phyloP scores from a whole-genome alignment of 2,797 vertebrate species.

The Kryptopterus vitreolus region DNA sequence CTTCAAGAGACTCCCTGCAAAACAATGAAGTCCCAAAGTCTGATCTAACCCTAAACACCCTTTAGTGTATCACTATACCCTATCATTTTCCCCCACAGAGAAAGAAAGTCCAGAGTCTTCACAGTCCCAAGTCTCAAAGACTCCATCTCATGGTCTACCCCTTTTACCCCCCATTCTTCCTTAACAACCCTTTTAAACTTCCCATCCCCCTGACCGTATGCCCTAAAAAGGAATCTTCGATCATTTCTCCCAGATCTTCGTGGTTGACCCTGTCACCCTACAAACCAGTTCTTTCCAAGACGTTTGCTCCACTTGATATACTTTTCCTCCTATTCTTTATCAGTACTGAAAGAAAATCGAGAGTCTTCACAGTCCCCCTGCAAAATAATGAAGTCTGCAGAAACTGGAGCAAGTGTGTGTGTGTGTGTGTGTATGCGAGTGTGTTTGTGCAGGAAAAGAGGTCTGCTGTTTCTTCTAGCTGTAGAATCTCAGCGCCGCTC shows the following conservation, averaged over 20 bases:
- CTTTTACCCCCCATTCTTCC: too few relatives aligned
- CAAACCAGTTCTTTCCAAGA: constrained; percentile 6
- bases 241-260: not conserved
- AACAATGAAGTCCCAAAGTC: too few relatives aligned
- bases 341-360: constrained; percentile 44
- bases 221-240: not conserved
- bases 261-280: not conserved
- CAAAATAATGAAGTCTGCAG: constrained; percentile 35
- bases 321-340: constrained; percentile 10
- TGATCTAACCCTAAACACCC: too few relatives aligned
- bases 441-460: constrained; percentile 46
- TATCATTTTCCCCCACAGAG: too few relatives aligned
- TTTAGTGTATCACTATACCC: too few relatives aligned
- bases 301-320: constrained; percentile 7
- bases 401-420: constrained; percentile 42
- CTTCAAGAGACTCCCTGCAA: too few relatives aligned
- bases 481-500: constrained; percentile 43
- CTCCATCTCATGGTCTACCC: too few relatives aligned
- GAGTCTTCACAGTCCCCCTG: constrained; percentile 49
- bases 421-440: constrained; percentile 43
- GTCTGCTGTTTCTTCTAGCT: constrained; percentile 42
- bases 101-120: too few relatives aligned
- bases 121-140: too few relatives aligned
- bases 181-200: too few relatives aligned
- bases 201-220: not conserved